Evolutionary conservation across 2,113 vertebrate species (phyloP).

Genomic region (Apaloderma vittatum): DNA sequence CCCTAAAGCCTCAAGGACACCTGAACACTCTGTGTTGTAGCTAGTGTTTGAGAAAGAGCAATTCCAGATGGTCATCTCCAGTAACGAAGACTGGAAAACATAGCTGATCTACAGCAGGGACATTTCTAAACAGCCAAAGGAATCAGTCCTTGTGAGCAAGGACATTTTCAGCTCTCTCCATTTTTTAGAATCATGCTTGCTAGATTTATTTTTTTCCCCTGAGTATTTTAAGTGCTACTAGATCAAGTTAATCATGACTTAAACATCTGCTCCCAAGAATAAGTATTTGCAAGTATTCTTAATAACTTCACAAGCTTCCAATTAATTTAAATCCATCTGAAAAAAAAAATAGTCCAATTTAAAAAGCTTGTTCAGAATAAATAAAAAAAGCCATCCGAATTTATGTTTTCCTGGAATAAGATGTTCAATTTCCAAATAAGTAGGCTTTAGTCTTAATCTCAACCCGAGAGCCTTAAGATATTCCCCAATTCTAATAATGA

Average conservation of each 20-base stretch:
- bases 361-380: neutral
- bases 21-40: neutral
- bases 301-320: neutral
- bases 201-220: neutral
- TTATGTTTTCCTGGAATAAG: neutral
- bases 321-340: neutral
- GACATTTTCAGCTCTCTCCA: neutral
- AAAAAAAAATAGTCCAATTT: neutral
- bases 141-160: neutral
- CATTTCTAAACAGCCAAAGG: neutral
- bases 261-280: neutral
- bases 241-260: neutral
- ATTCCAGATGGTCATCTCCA: neutral
- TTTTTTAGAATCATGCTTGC: neutral
- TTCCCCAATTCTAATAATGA: neutral
- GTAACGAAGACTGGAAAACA: neutral
- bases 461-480: neutral
- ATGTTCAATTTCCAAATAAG: neutral
- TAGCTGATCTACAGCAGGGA: rapidly evolving
- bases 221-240: neutral
- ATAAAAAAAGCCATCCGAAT: neutral
- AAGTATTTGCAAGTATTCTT: neutral
- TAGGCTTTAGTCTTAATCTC: neutral
- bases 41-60: neutral
- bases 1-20: neutral